These are phyloP conservation scores for Paramacrobiotus metropolitanus DNA, from an alignment of 1,140 invertebrate species.

Conservation along the genomic window DNA sequence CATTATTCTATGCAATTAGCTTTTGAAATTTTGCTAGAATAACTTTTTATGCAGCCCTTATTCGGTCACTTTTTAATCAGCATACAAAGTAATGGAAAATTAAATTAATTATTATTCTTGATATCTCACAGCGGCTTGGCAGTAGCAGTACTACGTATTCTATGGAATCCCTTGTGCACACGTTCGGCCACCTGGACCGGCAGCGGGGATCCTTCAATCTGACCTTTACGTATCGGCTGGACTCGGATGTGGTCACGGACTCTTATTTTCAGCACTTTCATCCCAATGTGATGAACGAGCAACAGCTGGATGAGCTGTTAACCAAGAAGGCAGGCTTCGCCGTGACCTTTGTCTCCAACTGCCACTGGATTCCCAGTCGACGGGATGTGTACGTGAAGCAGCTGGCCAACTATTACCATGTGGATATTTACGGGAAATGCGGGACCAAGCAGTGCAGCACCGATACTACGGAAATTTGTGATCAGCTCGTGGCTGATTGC, in stretches of 20 bases:
- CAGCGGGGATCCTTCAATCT: not conserved
- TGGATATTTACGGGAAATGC: conserved; percentile 14
- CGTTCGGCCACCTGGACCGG: not conserved
- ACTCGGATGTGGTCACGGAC: not conserved
- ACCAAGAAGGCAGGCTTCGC: not conserved
- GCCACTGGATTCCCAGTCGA: not conserved
- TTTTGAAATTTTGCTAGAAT: no score
- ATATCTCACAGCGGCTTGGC: not conserved
- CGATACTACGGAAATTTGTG: not conserved
- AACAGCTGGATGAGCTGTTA: not conserved
- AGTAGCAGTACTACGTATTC: not conserved
- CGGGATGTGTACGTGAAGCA: not conserved
- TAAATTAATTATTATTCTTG: no score
- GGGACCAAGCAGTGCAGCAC: conserved; percentile 6
- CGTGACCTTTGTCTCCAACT: not conserved
- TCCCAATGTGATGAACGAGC: not conserved
- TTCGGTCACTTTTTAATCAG: no score
- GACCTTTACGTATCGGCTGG: conserved; percentile 1
- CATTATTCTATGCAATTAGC: no score
- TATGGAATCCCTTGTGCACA: not conserved
- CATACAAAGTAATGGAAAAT: no score
- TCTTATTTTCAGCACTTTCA: not conserved
- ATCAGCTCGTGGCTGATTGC: not conserved
- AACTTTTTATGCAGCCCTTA: no score
- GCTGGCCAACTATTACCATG: conserved; percentile 9